A percentile compares a stretch with the other conserved stretches of the same genome.
phyloP scores from a whole-genome alignment of 1,140 invertebrate genomes.

The Metopolophium dirhodum region DNA sequence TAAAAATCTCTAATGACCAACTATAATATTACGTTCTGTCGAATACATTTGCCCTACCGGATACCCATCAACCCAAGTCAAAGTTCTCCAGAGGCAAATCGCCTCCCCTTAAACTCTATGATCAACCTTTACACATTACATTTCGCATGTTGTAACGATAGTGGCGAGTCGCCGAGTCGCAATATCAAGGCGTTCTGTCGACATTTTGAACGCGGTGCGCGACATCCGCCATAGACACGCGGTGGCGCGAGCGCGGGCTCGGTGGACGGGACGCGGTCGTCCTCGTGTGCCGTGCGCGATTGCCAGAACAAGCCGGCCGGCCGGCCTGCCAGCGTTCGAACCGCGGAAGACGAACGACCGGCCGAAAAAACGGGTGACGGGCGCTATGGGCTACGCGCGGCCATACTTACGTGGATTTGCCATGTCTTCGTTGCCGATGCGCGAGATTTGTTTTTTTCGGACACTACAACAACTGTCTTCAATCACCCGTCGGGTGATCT shows the following conservation, averaged over 20 bases:
- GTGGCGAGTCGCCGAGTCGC: too few species aligned
- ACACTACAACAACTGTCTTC: background rate
- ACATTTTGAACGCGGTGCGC: background rate
- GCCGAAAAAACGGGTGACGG: background rate
- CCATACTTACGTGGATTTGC: slow-evolving; percentile 50
- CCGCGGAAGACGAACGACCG: background rate
- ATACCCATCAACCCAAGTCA: background rate
- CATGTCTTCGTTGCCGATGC: background rate
- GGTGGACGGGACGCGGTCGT: background rate
- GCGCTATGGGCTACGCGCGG: background rate
- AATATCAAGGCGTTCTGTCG: background rate
- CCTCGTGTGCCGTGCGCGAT: background rate
- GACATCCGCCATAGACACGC: background rate
- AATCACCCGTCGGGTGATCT: background rate
- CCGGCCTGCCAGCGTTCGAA: too few species aligned
- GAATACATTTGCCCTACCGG: background rate
- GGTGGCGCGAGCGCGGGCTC: background rate
- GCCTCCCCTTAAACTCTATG: background rate
- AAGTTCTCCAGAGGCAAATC: background rate
- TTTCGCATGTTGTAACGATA: background rate
- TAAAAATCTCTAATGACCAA: too few species aligned
- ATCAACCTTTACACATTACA: background rate
- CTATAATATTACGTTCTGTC: background rate
- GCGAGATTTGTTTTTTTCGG: background rate
- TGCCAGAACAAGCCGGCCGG: background rate